Evolutionary conservation across 23 tunicate genomes (phyloP), one percentile per base, ranked within the genome.

Genomic region (Ascidia mentula): DNA sequence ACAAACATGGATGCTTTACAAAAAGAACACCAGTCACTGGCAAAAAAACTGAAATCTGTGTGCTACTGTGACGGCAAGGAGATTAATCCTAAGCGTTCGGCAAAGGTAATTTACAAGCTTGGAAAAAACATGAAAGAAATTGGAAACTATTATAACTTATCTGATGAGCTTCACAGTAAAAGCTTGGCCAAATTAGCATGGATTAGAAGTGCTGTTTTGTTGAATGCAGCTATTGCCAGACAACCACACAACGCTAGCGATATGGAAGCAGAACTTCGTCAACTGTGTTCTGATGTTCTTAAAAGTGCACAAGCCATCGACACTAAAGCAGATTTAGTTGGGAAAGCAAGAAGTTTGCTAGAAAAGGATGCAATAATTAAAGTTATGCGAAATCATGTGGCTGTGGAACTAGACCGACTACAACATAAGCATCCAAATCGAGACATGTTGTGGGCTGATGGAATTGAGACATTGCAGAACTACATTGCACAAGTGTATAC

Each of bases 201-300:
- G 53, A 36, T 74, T 5, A 6, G 53, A 39, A 74, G 78, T 74
- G 78, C 78, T 20, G 53, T 31, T 17, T 46, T 74, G 39, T 39
- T 74, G 38, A 74, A 74, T 39, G 78, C 78, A 5, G 78, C 78
- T 6, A 38, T 74, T 4, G 59, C 30, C 1, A 38, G 78, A 74
- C n/a, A 39, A 8, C 78, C 78, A 5, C 18, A 38, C 1, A 74
- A 74, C 30, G 53, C 20, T 5, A 46, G 22, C 18, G 53, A 37
- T 6, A 39, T 74, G 2, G 30, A 39, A 74, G 37, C n/a, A 74
- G 78, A 74, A 36, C 30, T 74, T 3, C 46, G 37, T 3, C 4
- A 36, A 32, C 78, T 74, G 5, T 74, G 78, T 32, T 20, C 9
- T 15, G 22, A 74, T 5, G 13, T 74, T 20, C 38, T 33, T 18